Base-by-base conservation (phyloP, 2,113 vertebrate genomes). In the Gallinago media region DNA sequence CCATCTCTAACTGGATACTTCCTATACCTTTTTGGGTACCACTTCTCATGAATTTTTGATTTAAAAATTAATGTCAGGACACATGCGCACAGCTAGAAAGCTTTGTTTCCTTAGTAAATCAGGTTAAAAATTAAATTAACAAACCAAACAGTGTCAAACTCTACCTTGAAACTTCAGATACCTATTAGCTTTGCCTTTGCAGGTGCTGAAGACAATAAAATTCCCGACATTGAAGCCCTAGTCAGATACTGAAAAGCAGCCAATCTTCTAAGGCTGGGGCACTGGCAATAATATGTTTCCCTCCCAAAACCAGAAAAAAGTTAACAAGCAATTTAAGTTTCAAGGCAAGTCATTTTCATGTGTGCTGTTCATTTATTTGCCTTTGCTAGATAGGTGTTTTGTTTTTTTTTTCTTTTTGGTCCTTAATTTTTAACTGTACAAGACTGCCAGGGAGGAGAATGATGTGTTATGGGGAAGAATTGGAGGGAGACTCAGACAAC, bases 291-390 rank as follows among this genome's bases (percentile, higher is more conserved):
- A 93, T 88, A 63, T 40, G 25, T 89, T 94, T 88, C 62, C 58
- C 89, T 95, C 82, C 40, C 85, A 94, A 92, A 91, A 54, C 31
- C 46, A 61, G 40, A 73, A 72, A 36, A 89, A 94, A 94, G 89
- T 85, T 85, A 96, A 82, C 78, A 93, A 77, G 59, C 59, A 88
- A 94, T 93, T 89, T 79, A 92, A 92, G 73, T 88, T 96, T 93
- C 93, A 93, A 94, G 89, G 89, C 71, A 85, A 95, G 50, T 22
- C 27, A 1, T 71, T 92, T 89, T 59, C 11, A 3, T 23, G 42
- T 40, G 58, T 12, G 0, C 4, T 70, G 44, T 40, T 87, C 56
- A 78, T 89, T 92, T 91, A 52, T 91, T 91, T 95, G 50, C 65
- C 89, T 90, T 93, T 85, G 54, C 67, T 71, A 19, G 58, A 71